Percentiles rank a stretch among this genome's conserved stretches.
Conservation (phyloP, 2,888 invertebrate genomes). For the Hedya salicella region DNA sequence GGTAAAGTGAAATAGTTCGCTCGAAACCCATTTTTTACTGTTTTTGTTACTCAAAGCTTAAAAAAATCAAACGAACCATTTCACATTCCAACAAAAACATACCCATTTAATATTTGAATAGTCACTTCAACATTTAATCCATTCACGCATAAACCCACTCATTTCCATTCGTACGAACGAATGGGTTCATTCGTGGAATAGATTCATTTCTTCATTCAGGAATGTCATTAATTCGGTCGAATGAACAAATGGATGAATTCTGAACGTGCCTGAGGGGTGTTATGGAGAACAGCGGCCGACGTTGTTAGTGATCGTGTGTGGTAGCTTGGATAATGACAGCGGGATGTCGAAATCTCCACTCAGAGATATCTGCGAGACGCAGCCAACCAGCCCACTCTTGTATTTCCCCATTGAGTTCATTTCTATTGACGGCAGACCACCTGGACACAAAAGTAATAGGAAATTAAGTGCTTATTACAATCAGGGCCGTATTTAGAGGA, state of each 20-base stretch:
- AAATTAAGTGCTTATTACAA: too few species aligned
- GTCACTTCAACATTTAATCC: constrained; percentile 24
- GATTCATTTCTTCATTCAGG: background rate
- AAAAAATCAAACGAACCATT: constrained; percentile 24
- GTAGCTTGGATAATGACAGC: constrained; percentile 87
- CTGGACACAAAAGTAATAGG: constrained; percentile 71
- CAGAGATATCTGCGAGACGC: constrained; percentile 92
- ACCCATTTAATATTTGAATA: constrained; percentile 27
- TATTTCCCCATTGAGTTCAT: constrained; percentile 89
- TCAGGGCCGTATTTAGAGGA: too few species aligned
- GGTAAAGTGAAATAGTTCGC: constrained; percentile 46
- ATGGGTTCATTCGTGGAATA: constrained; percentile 46
- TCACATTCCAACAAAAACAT: constrained; percentile 46
- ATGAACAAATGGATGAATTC: constrained; percentile 28
- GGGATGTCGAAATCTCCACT: constrained; percentile 92
- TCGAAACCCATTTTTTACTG: constrained; percentile 25
- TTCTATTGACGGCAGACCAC: constrained; percentile 92
- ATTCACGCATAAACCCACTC: constrained; percentile 10
- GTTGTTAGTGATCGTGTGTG: constrained; percentile 85
- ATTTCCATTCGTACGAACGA: constrained; percentile 24
- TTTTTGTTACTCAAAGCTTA: constrained; percentile 22
- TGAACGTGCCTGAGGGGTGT: constrained; percentile 41
- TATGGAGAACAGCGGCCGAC: constrained; percentile 79
- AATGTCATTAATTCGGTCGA: constrained; percentile 42
- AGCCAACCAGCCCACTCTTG: constrained; percentile 90